These are phyloP conservation scores for Psylliodes chrysocephalus DNA, from an alignment of 2,888 invertebrate genomes.

Conservation along the genomic window DNA sequence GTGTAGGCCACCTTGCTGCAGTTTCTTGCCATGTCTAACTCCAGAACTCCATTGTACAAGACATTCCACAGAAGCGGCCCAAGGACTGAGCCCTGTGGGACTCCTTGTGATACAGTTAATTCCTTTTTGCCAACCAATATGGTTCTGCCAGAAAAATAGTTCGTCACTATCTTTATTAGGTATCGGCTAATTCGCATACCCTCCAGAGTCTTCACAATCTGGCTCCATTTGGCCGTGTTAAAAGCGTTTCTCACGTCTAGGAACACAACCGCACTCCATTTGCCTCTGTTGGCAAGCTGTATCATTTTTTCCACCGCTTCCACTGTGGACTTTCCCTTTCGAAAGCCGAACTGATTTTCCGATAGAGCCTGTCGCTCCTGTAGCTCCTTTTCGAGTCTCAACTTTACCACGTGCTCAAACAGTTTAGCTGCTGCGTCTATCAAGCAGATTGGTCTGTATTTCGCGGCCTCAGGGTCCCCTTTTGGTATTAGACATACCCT, in stretches of 20 bases:
- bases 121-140: neutral
- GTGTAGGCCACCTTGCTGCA: neutral
- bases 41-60: no score
- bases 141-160: conserved; percentile 2
- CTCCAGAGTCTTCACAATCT: neutral
- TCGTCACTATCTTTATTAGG: neutral
- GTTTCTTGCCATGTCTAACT: neutral
- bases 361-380: neutral
- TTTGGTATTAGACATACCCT: neutral
- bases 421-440: neutral
- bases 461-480: neutral
- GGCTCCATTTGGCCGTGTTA: conserved; percentile 7
- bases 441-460: neutral
- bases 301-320: neutral
- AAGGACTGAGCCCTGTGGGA: neutral
- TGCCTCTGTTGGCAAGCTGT: neutral
- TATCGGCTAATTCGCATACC: neutral
- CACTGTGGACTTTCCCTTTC: conserved; percentile 7
- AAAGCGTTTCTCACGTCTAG: conserved; percentile 1
- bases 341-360: conserved; percentile 12
- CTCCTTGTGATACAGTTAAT: neutral
- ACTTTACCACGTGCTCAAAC: neutral
- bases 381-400: neutral
- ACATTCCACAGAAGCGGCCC: neutral
- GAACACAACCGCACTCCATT: conserved; percentile 1